phyloP scores from a whole-genome alignment of 1,140 invertebrate genomes.

The Drepana arcuata region DNA sequence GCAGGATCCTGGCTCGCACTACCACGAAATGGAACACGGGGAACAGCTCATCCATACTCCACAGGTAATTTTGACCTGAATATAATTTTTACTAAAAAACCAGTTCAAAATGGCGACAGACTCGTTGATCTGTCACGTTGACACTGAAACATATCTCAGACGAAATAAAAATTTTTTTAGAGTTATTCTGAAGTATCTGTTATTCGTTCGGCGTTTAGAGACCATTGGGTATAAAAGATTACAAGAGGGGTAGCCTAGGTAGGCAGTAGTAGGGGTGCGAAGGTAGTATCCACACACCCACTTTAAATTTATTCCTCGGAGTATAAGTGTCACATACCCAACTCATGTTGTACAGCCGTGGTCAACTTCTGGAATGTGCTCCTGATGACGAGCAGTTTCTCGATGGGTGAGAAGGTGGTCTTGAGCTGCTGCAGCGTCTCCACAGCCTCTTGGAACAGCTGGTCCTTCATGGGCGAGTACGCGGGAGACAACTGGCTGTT shows the following conservation, averaged over 20 bases:
- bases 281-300: not conserved
- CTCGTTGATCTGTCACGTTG: no score
- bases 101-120: no score
- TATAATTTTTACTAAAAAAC: no score
- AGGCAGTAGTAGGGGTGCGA: not conserved
- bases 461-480: constrained; percentile 61
- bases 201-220: no score
- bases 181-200: no score
- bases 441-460: constrained; percentile 77
- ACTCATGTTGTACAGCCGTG: constrained; percentile 74
- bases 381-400: constrained; percentile 84
- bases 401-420: constrained; percentile 84
- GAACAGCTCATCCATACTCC: constrained; percentile 90
- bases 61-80: constrained; percentile 73
- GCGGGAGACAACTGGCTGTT: constrained; percentile 28
- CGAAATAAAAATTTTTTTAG: no score
- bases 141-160: no score
- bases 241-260: not conserved
- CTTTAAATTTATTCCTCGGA: no score
- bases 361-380: constrained; percentile 86
- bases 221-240: not conserved
- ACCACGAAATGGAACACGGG: constrained; percentile 90
- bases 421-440: constrained; percentile 84
- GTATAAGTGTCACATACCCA: constrained; percentile 48
- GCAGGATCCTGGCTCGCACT: constrained; percentile 83